These are phyloP conservation scores for Microplitis manilae DNA, from an alignment of 2,888 invertebrate genomes.

Conservation along the genomic window DNA sequence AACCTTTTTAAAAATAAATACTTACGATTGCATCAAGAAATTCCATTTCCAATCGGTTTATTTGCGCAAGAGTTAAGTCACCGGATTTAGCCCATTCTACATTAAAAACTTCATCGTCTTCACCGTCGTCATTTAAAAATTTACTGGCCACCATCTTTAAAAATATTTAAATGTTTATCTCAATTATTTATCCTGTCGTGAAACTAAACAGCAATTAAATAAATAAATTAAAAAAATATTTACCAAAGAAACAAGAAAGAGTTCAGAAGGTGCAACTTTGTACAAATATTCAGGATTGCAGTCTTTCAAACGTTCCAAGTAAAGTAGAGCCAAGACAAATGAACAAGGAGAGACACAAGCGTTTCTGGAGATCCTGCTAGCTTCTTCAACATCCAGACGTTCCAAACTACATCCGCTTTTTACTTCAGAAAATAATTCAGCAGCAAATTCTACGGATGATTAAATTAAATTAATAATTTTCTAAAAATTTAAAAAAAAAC, in stretches of 20 bases:
- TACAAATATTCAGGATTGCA: conserved; percentile 88
- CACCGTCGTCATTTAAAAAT: conserved; percentile 93
- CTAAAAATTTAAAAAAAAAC: not conserved
- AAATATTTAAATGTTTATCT: conserved; percentile 41
- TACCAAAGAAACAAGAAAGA: conserved; percentile 94
- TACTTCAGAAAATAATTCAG: conserved; percentile 86
- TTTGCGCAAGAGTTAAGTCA: conserved; percentile 79
- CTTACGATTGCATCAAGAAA: conserved; percentile 90
- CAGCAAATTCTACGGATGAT: conserved; percentile 81
- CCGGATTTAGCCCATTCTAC: conserved; percentile 94
- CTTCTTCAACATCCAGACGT: conserved; percentile 83
- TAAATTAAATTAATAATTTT: not conserved
- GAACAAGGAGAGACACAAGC: conserved; percentile 94
- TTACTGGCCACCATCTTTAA: conserved; percentile 95
- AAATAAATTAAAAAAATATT: conserved; percentile 44
- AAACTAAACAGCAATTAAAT: conserved; percentile 2
- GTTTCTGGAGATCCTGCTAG: conserved; percentile 82
- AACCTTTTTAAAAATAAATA: conserved; percentile 68
- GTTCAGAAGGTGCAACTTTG: conserved; percentile 88
- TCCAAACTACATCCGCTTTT: conserved; percentile 84
- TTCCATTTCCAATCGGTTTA: conserved; percentile 89
- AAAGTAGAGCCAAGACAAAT: conserved; percentile 92
- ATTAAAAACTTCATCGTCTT: conserved; percentile 91
- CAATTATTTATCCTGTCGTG: not conserved
- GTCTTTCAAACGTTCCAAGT: conserved; percentile 89